A percentile compares a stretch with the other conserved stretches of the same genome.
Evolutionary conservation across 37 sponge, comb jelly and placozoan genomes (phyloP).

Genomic region (Aplysina aerophoba): DNA sequence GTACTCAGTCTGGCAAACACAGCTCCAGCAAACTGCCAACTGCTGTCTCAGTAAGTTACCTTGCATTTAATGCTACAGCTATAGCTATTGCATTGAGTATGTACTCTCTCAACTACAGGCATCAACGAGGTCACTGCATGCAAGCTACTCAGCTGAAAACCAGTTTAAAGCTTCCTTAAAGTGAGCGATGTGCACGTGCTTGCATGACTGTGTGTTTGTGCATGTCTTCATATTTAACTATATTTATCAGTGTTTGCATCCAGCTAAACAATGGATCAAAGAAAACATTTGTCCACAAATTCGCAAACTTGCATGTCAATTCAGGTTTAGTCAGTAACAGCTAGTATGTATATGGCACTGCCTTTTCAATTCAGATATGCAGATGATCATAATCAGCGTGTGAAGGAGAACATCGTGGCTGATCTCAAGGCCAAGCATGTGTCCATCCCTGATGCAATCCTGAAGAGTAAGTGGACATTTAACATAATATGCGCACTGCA

Average conservation of each 20-base stretch:
- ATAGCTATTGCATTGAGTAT: no score
- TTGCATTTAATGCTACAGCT: neutral
- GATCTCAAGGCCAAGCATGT: slow-evolving; percentile 14
- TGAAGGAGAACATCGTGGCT: neutral
- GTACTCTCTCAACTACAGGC: neutral
- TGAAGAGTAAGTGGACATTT: no score
- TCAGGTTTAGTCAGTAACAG: neutral
- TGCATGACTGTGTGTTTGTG: no score
- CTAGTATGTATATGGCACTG: neutral
- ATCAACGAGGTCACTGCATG: slow-evolving; percentile 9
- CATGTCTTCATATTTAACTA: no score
- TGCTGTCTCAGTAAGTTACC: slow-evolving; percentile 17
- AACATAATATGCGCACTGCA: no score
- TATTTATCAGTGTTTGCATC: no score
- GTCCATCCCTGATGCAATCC: no score
- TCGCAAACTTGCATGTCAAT: no score
- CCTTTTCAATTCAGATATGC: neutral
- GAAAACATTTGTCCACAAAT: no score
- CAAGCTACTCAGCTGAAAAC: neutral
- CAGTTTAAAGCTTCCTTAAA: slow-evolving; percentile 16
- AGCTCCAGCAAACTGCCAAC: neutral
- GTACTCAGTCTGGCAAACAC: neutral
- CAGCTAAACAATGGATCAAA: no score
- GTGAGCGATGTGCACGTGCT: no score
- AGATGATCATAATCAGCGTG: neutral